phyloP scores from a whole-genome alignment of 2,888 invertebrate species.

The Microdon myrmicae region DNA sequence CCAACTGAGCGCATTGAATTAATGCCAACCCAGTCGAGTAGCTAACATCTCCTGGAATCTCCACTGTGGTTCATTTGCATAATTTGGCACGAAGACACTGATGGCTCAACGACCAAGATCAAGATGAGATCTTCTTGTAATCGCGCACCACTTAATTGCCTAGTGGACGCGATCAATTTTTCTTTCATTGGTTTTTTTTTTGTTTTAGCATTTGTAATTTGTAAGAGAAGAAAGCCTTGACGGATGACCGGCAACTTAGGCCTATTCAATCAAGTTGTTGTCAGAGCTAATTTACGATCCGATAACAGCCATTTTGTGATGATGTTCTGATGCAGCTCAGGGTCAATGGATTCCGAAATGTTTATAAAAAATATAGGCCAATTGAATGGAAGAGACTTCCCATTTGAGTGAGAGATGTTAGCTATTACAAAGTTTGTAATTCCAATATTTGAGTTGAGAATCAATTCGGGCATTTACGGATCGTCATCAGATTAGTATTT shows the following conservation, averaged over 20 bases:
- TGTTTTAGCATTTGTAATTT: no score
- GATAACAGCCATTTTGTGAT: constrained; percentile 29
- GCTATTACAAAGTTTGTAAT: no score
- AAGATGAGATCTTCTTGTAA: constrained; percentile 25
- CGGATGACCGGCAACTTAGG: constrained; percentile 19
- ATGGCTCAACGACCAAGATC: constrained; percentile 20
- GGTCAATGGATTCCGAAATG: no score
- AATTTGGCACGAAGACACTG: constrained; percentile 33
- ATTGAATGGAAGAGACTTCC: no score
- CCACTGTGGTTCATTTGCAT: constrained; percentile 28
- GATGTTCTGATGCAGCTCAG: constrained; percentile 16
- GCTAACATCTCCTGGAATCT: constrained; percentile 20
- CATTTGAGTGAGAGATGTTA: no score
- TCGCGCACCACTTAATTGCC: constrained; percentile 35
- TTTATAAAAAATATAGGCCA: no score
- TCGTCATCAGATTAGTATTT: no score
- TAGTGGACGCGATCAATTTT: constrained; percentile 30
- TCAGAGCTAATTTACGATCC: constrained; percentile 20
- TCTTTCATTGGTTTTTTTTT: no score
- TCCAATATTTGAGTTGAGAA: no score
- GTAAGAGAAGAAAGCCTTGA: constrained; percentile 24
- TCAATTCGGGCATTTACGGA: no score
- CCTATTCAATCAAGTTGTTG: constrained; percentile 15
- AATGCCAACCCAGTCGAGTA: no score
- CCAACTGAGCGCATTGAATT: constrained; percentile 6